Base-by-base conservation (phyloP, 2,888 invertebrate genomes). In the Pheosia tremula region DNA sequence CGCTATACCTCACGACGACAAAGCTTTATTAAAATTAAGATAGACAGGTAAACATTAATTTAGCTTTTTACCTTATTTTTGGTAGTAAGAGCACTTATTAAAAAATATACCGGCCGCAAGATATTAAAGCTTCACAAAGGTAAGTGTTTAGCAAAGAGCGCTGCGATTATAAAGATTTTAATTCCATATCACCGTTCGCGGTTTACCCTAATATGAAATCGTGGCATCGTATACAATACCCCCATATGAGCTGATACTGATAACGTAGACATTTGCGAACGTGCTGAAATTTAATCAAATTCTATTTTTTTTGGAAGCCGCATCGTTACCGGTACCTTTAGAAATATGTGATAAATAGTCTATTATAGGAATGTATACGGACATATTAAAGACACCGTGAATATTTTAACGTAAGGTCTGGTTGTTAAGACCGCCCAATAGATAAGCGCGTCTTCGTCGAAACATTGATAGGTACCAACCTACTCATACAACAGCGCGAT, bases 181-280 rank as follows among this genome's bases (percentile, higher is more conserved):
- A 77, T 66, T 75, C 67, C 66, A 55, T 62, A 67, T 69, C 69
- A 70, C 71, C 62, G 64, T 63, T 59, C 69, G 56, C 56, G 59
- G 55, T 58, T 57, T 59, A 57, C 57, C 63, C 60, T 67, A 69
- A 64, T 69, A 73, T 68, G 68, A 75, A 75, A 80, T 76, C 71
- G 68, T 68, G 71, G 63, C 64, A 66, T 70, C 63, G 75, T 75
- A 82, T 84, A 85, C 85, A 82, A 78, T 80, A 24, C 74, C 67
- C 65, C 75, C 74, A 77, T 76, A 83, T 78, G 77, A 81, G 77
- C 80, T 80, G 79, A 82, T 81, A 80, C 77, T 80, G 81, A 84
- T 84, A 85, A 80, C 73, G 73, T 75, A 70, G 70, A 75, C 74
- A 73, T 78, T 82, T 83, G 78, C 75, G 68, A 76, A 77, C 69